Evolutionary conservation across 2,888 invertebrate genomes (phyloP).

Genomic region (Agrotis ipsilon): DNA sequence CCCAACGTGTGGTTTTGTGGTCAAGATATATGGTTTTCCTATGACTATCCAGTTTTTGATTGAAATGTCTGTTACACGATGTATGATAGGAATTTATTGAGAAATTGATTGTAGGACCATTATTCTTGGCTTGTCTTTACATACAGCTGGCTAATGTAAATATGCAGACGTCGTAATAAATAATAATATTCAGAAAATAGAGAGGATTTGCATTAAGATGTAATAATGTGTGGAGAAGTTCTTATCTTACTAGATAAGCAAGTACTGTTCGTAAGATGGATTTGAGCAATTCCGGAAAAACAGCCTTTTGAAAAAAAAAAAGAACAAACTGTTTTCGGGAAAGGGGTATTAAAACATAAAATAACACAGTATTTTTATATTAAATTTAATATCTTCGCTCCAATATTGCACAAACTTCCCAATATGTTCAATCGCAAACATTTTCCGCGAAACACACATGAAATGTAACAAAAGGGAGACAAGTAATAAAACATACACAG

Average conservation of each 20-base stretch:
- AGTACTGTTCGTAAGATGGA: conserved; percentile 5
- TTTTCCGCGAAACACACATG: conserved; percentile 26
- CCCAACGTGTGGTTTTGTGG: conserved; percentile 71
- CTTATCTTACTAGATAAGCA: conserved; percentile 4
- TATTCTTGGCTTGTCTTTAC: conserved; percentile 57
- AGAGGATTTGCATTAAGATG: conserved; percentile 22
- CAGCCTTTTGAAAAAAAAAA: too few species aligned
- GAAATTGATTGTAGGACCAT: conserved; percentile 61
- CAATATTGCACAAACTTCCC: conserved; percentile 19
- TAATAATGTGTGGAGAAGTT: conserved; percentile 1
- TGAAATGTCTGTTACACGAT: conserved; percentile 80
- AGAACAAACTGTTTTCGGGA: too few species aligned
- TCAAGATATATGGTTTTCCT: conserved; percentile 80
- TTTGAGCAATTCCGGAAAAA: background rate
- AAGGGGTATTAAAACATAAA: too few species aligned
- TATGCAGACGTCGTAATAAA: conserved; percentile 37
- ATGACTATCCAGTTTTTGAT: conserved; percentile 84
- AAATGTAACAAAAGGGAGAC: conserved; percentile 64
- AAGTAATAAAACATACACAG: conserved; percentile 79
- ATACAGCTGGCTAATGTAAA: conserved; percentile 39
- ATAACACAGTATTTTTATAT: background rate
- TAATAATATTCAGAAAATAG: conserved; percentile 30
- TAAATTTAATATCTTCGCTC: background rate
- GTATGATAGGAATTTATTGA: conserved; percentile 59
- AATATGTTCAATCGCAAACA: conserved; percentile 23